A percentile compares a stretch with the other conserved stretches of the same genome.
These are phyloP conservation scores for Gyrodactylus bullatarudis DNA, from an alignment of 1,140 invertebrate species.

Conservation along the genomic window DNA sequence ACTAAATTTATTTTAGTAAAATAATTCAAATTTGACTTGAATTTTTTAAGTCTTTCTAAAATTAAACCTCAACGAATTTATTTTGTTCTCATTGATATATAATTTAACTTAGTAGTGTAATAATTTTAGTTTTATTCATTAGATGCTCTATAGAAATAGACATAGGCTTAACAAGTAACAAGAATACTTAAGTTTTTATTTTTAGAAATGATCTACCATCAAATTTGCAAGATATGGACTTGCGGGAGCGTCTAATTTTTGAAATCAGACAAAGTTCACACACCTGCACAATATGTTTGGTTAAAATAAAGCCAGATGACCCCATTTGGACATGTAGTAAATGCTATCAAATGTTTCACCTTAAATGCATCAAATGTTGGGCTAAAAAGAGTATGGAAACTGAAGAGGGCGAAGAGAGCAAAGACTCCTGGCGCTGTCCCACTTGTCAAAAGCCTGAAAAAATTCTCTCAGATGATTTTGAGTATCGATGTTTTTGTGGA, in stretches of 20 bases:
- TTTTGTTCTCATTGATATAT: too few species aligned
- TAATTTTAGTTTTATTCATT: too few species aligned
- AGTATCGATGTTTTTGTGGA: neutral
- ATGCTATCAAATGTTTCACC: conserved; percentile 57
- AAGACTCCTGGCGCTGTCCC: conserved; percentile 10
- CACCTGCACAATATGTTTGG: conserved; percentile 71
- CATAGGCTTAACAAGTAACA: neutral
- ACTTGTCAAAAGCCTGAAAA: neutral
- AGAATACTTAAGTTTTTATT: neutral
- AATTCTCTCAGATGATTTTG: neutral
- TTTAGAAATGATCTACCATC: neutral
- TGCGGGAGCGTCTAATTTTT: conserved; percentile 27
- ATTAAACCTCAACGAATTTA: too few species aligned
- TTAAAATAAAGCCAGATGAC: conserved; percentile 35
- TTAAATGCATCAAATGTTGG: conserved; percentile 61
- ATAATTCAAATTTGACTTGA: too few species aligned
- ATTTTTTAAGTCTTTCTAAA: too few species aligned
- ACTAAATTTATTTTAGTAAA: neutral
- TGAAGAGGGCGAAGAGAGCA: conserved; percentile 12
- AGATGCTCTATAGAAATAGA: neutral
- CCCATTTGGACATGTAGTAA: conserved; percentile 53
- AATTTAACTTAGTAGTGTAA: too few species aligned
- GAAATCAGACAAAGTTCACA: conserved; percentile 37
- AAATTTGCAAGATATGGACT: neutral
- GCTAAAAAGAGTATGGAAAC: conserved; percentile 36